Evolutionary conservation across 2,113 vertebrate genomes (phyloP).

Genomic region (Clarias macrocephalus): DNA sequence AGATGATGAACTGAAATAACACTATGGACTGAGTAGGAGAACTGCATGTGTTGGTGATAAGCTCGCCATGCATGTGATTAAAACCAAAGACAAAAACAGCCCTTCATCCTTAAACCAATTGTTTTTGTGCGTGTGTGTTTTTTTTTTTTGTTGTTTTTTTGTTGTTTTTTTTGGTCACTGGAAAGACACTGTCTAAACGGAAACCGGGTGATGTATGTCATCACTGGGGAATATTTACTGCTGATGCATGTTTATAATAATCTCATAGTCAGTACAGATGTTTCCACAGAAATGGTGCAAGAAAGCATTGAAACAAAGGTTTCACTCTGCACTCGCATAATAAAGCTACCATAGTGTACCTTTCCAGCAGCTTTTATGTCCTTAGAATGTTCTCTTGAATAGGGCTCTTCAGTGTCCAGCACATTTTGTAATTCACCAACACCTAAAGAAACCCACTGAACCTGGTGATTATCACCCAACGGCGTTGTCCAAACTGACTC

Average conservation of each 20-base stretch:
- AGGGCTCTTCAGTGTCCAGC: too few species aligned
- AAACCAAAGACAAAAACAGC: background rate
- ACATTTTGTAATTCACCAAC: too few species aligned
- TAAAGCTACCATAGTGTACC: background rate
- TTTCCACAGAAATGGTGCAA: background rate
- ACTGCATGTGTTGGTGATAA: background rate
- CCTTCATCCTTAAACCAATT: background rate
- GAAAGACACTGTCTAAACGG: background rate
- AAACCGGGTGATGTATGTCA: background rate
- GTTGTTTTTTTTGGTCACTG: background rate
- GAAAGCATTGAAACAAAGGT: background rate
- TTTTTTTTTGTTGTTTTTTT: too few species aligned
- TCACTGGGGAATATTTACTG: background rate
- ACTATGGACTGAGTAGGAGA: background rate
- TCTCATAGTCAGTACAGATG: background rate
- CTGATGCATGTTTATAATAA: background rate
- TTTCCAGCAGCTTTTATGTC: background rate
- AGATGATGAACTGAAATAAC: background rate
- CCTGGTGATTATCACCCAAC: too few species aligned
- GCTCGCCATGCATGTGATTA: background rate
- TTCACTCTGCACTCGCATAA: background rate
- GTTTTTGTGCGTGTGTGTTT: background rate
- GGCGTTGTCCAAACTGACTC: too few species aligned
- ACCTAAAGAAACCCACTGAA: too few species aligned
- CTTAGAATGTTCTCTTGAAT: background rate